A percentile compares a stretch with the other conserved stretches of the same genome.
These are phyloP conservation scores for Tetraneura akinire DNA, from an alignment of 1,140 invertebrate species.

Conservation along the genomic window DNA sequence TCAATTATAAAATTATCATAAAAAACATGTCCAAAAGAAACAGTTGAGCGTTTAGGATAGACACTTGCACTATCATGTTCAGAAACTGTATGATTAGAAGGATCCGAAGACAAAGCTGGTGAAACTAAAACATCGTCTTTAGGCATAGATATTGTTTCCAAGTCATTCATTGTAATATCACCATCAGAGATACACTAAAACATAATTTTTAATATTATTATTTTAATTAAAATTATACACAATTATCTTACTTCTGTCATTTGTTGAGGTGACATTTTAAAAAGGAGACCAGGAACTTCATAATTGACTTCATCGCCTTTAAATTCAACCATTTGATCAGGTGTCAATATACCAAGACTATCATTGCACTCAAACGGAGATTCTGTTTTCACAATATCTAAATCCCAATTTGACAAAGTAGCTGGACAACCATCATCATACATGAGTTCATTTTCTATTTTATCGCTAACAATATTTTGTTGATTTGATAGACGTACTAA, in stretches of 20 bases:
- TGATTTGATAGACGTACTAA: conserved; percentile 52
- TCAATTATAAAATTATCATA: conserved; percentile 44
- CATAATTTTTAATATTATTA: neutral
- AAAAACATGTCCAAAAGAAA: conserved; percentile 44
- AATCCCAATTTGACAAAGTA: conserved; percentile 55
- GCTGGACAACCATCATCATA: conserved; percentile 22
- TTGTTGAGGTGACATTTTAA: conserved; percentile 36
- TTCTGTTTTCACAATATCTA: conserved; percentile 67
- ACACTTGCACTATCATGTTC: conserved; percentile 47
- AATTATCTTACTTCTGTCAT: conserved; percentile 26
- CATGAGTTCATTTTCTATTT: conserved; percentile 3
- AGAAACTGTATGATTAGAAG: conserved; percentile 30
- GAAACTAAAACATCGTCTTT: conserved; percentile 46
- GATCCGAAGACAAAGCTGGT: conserved; percentile 30
- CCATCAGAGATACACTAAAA: conserved; percentile 46
- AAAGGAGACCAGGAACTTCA: conserved; percentile 31
- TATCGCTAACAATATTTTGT: neutral
- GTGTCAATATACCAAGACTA: conserved; percentile 79
- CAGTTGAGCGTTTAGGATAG: conserved; percentile 45
- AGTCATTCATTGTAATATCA: conserved; percentile 33
- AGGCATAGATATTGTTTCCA: conserved; percentile 41
- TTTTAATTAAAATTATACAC: neutral
- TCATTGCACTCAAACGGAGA: conserved; percentile 74
- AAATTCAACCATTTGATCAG: conserved; percentile 81
- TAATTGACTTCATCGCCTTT: conserved; percentile 33